Percentiles rank a stretch among this genome's conserved stretches.
These are phyloP conservation scores for Hypomecis punctinalis DNA, from an alignment of 2,888 invertebrate species.

Conservation along the genomic window DNA sequence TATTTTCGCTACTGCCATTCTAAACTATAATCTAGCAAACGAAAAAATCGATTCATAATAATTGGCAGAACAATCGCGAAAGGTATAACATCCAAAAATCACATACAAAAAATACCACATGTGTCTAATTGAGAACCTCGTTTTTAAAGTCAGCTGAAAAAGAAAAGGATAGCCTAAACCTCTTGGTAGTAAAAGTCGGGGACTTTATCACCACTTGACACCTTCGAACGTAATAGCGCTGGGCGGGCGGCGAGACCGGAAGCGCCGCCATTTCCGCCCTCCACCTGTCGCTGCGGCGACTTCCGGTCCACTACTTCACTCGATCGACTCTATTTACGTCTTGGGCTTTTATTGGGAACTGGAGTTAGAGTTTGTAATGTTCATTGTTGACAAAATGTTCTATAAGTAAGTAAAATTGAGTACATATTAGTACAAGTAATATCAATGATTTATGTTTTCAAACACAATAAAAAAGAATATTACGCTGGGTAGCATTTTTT, in stretches of 20 bases:
- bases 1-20: conserved; percentile 2
- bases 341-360: conserved; percentile 20
- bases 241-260: conserved; percentile 57
- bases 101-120: neutral
- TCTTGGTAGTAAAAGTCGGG: conserved; percentile 5
- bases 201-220: conserved; percentile 32
- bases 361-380: conserved; percentile 21
- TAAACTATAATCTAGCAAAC: too few relatives aligned
- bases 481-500: too few relatives aligned
- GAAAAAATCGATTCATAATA: too few relatives aligned
- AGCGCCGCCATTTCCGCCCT: conserved; percentile 71
- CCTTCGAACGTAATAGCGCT: conserved; percentile 36
- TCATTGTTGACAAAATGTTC: conserved; percentile 17
- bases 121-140: too few relatives aligned
- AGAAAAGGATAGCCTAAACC: neutral
- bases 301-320: conserved; percentile 69
- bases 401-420: too few relatives aligned
- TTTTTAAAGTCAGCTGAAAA: too few relatives aligned
- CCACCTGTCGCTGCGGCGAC: conserved; percentile 75
- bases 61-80: too few relatives aligned
- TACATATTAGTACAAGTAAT: too few relatives aligned
- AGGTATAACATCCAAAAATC: neutral
- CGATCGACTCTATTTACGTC: conserved; percentile 39
- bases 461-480: too few relatives aligned
- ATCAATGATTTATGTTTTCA: too few relatives aligned